Percentiles rank a stretch among this genome's conserved stretches.
These are phyloP conservation scores for Gymnoscopelus braueri DNA, from an alignment of 2,797 vertebrate genomes.

Conservation along the genomic window DNA sequence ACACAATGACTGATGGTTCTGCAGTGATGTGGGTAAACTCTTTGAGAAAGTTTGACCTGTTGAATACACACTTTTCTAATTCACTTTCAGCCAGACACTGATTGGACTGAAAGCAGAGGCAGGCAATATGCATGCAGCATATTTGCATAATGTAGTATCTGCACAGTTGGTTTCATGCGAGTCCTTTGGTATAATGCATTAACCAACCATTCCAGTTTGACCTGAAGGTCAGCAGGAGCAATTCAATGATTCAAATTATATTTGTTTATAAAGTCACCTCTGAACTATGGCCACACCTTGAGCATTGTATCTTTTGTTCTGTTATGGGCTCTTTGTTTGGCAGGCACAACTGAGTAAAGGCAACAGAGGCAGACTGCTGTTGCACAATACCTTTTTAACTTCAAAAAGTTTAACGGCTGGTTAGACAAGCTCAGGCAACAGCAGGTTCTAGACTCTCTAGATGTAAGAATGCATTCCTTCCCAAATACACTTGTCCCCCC, in stretches of 20 bases:
- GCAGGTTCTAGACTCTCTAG: slow-evolving; percentile 34
- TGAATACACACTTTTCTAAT: neutral
- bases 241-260: slow-evolving; percentile 14
- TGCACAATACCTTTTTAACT: slow-evolving; percentile 37
- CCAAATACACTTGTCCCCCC: slow-evolving; percentile 39
- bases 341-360: slow-evolving; percentile 34
- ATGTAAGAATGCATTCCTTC: slow-evolving; percentile 39
- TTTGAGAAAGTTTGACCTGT: neutral
- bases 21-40: no score
- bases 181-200: slow-evolving; percentile 5
- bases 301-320: slow-evolving; percentile 39
- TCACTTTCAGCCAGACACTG: neutral
- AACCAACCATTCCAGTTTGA: neutral
- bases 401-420: slow-evolving; percentile 38
- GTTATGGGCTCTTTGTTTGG: slow-evolving; percentile 17
- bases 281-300: slow-evolving; percentile 34
- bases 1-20: no score
- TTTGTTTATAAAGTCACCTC: slow-evolving; percentile 1
- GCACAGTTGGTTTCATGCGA: neutral
- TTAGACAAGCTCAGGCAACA: slow-evolving; percentile 44
- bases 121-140: neutral
- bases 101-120: neutral
- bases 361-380: slow-evolving; percentile 20
- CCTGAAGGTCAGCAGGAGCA: neutral
- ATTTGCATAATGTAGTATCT: neutral